Evolutionary conservation across 2,797 vertebrate genomes (phyloP), one percentile per base, ranked within the genome.

Genomic region (Epinephelus malabaricus): DNA sequence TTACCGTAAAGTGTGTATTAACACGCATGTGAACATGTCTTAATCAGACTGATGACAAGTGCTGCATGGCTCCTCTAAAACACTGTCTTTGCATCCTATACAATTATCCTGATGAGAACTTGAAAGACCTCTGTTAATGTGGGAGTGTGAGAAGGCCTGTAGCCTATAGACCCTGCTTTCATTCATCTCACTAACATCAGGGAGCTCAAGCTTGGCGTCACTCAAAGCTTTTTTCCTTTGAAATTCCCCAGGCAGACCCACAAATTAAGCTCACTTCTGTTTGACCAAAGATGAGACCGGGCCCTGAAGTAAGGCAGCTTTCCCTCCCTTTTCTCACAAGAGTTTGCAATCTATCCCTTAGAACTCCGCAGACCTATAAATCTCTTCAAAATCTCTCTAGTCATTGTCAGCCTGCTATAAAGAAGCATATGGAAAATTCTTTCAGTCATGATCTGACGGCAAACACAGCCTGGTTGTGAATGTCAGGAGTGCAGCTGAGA

Each of bases 231-330:
- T 91, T 92, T 86, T 85, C 91, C 91, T 94, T 92, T 94, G 91
- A 94, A 94, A 95, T 93, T 94, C 94, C 92, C 93, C 86, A 90
- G 89, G 91, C 93, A 92, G 91, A 90, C 92, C 92, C 90, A 88
- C 92, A 95, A 95, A 95, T 95, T 94, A 95, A 94, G 93, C 92
- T 92, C 89, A 87, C 92, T 94, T 94, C 94, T 94, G 92, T 95
- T 93, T 91, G 89, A 94, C 92, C 90, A 91, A 94, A 95, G 93
- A 92, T 92, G 91, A 94, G 91, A 91, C 88, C 87, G 72, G 76
- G 88, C 78, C 84, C 90, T 66, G 84, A 88, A 92, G 81, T 92
- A 85, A 90, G 88, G 84, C 89, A 87, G 89, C 91, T 92, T 94
- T 92, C 81, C 69, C 87, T 84, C 84, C 82, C 74, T 90, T 90